A percentile compares a stretch with the other conserved stretches of the same genome.
phyloP scores from a whole-genome alignment of 2,888 invertebrate genomes.

The Helicoverpa assulta region DNA sequence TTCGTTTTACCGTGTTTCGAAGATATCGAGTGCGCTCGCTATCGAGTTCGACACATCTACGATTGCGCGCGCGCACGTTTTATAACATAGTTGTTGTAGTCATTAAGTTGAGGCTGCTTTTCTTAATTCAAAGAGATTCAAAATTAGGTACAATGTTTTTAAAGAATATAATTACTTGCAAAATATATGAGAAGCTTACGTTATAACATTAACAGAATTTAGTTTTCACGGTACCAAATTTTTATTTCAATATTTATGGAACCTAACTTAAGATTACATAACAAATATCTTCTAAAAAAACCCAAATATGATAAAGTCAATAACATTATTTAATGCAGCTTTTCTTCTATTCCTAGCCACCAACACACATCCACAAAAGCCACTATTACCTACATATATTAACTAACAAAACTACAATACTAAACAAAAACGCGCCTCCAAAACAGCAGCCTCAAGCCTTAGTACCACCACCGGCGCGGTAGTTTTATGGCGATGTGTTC shows the following conservation, averaged over 20 bases:
- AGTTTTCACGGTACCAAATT: too few relatives aligned
- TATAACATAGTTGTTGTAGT: conserved; percentile 20
- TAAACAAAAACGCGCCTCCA: background rate
- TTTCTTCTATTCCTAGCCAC: too few relatives aligned
- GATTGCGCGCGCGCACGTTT: conserved; percentile 33
- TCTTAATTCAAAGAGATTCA: background rate
- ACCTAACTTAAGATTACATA: too few relatives aligned
- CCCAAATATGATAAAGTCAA: too few relatives aligned
- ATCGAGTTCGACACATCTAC: conserved; percentile 33
- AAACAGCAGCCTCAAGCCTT: background rate
- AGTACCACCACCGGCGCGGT: background rate
- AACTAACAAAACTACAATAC: background rate
- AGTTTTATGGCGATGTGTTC: conserved; percentile 24
- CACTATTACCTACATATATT: too few relatives aligned
- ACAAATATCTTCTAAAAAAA: too few relatives aligned
- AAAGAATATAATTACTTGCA: too few relatives aligned
- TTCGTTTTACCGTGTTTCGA: background rate
- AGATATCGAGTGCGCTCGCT: conserved; percentile 23
- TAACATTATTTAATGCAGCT: too few relatives aligned
- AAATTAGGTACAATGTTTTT: background rate
- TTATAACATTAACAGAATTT: too few relatives aligned
- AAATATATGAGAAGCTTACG: too few relatives aligned
- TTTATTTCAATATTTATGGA: too few relatives aligned
- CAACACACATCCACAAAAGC: too few relatives aligned
- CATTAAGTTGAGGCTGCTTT: background rate